Evolutionary conservation across 37 sponge, comb jelly and placozoan species (phyloP).

Genomic region (Tethya wilhelma): DNA sequence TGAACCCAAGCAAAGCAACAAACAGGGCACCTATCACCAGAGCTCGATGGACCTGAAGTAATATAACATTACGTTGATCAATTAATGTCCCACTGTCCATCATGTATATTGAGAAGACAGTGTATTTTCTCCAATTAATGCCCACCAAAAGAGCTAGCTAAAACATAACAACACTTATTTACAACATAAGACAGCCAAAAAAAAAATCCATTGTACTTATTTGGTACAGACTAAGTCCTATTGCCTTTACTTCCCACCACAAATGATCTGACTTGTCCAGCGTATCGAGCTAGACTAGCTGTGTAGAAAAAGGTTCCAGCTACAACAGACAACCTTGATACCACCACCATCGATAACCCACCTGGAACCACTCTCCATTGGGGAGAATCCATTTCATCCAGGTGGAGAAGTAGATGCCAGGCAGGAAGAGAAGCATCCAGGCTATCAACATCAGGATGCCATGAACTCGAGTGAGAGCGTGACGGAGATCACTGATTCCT

Average conservation of each 20-base stretch:
- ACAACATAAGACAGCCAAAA: background rate
- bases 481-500: background rate
- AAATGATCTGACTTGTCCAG: background rate
- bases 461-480: slow-evolving; percentile 2
- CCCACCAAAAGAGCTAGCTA: too few species aligned
- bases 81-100: background rate
- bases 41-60: slow-evolving; percentile 58
- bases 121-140: too few species aligned
- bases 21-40: slow-evolving; percentile 52
- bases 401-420: slow-evolving; percentile 71
- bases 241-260: background rate
- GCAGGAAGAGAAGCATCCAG: slow-evolving; percentile 48
- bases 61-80: too few species aligned
- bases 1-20: slow-evolving; percentile 49
- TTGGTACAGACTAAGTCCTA: background rate
- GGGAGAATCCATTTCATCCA: slow-evolving; percentile 74
- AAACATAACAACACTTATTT: too few species aligned
- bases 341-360: background rate
- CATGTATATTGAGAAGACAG: too few species aligned
- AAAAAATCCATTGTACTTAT: background rate
- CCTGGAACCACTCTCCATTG: slow-evolving; percentile 81
- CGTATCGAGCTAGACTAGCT: too few species aligned
- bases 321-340: too few species aligned
- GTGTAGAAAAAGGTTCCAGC: too few species aligned
- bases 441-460: slow-evolving; percentile 79